Evolutionary conservation across 1,140 invertebrate genomes (phyloP).

Genomic region (Bombus huntii): DNA sequence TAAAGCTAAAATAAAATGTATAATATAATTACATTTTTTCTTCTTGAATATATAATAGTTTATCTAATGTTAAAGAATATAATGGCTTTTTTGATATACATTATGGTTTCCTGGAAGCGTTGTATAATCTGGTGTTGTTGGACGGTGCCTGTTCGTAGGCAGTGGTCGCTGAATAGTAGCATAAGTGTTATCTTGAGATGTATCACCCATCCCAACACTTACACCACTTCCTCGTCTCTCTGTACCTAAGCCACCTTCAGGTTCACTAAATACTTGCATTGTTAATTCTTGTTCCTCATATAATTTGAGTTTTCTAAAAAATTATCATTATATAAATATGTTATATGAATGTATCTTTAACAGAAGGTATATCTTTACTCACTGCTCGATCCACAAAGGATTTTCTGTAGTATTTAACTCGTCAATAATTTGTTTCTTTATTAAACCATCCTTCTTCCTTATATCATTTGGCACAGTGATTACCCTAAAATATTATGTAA

Average conservation of each 20-base stretch:
- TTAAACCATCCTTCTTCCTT: slow-evolving; percentile 90
- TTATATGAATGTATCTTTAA: neutral
- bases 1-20: slow-evolving; percentile 83
- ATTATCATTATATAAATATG: slow-evolving; percentile 27
- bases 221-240: slow-evolving; percentile 83
- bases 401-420: slow-evolving; percentile 95
- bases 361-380: slow-evolving; percentile 74
- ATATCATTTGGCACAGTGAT: slow-evolving; percentile 86
- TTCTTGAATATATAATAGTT: neutral
- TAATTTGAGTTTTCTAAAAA: slow-evolving; percentile 90
- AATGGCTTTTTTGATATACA: slow-evolving; percentile 62
- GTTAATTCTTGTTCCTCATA: slow-evolving; percentile 97
- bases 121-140: slow-evolving; percentile 88
- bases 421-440: slow-evolving; percentile 91
- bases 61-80: neutral
- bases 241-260: slow-evolving; percentile 84
- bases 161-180: slow-evolving; percentile 91
- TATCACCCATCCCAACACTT: slow-evolving; percentile 79
- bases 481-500: slow-evolving; percentile 80
- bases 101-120: slow-evolving; percentile 85
- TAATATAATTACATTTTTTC: slow-evolving; percentile 59
- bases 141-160: slow-evolving; percentile 79
- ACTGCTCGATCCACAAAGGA: slow-evolving; percentile 96
- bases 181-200: slow-evolving; percentile 90
- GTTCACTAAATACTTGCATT: slow-evolving; percentile 94